Base-by-base conservation (phyloP, 1,140 invertebrate genomes). In the Tetranychus cinnabarinus region DNA sequence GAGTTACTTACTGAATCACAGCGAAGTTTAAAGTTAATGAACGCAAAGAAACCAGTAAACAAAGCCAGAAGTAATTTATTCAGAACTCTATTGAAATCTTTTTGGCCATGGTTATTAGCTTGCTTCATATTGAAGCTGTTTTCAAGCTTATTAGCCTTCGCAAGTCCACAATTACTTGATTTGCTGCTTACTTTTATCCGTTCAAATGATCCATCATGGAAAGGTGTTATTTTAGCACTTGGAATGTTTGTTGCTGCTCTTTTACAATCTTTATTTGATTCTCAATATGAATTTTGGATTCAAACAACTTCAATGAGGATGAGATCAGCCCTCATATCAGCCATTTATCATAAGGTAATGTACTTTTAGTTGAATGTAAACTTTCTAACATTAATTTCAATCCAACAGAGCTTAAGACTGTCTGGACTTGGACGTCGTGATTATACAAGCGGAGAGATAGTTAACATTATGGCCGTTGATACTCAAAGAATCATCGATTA, bases 221-320 rank as follows among this genome's bases (percentile, higher is more conserved):
- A 59, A 23, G 63, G 63, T 15, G 48, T 47, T 23, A 34, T 64
- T 45, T 64, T 60, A 15, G 57, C 46, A 8, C 12, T 42, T 13
- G 31, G 60, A 23, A 56, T 65, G 58, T 60, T 64, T 7, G 7
- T 71, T 76, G 6, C 35, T 6, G 23, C 33, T 4, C 34, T 56
- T 3, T 33, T 31, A 8, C 10, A 36, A 12, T 35, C 55, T 47
- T 69, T 97, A 56, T 74, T 96, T 7, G 72, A 93, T n/a, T 80
- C 84, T 0, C 87, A 90, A 65, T 93, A 93, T 72, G 90, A 90
- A 71, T 82, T 88, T 68, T 77, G 82, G 39, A 91, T 92, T 84
- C 87, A 86, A 68, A 73, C 91, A 45, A 82, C 95, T 34, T 92
- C 90, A 6, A 81, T 97, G 75, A 79, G 86, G 48, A 83, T 97